phyloP scores from a whole-genome alignment of 2,797 vertebrate genomes.

The Balearica regulorum region DNA sequence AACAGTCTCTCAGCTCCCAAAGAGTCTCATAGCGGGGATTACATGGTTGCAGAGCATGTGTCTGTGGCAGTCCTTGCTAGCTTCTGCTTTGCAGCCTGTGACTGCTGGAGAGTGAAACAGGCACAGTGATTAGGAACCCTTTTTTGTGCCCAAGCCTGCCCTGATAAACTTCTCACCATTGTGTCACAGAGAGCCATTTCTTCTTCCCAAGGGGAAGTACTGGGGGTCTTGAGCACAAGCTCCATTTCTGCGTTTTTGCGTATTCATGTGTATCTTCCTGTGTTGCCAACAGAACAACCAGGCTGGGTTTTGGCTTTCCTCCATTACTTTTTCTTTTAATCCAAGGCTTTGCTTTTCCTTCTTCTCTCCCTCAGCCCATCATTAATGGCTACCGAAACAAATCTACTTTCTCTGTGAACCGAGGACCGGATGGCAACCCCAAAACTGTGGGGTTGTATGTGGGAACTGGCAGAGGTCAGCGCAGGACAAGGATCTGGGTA shows the following conservation, averaged over 20 bases:
- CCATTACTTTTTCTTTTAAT: not conserved
- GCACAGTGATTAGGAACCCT: not conserved
- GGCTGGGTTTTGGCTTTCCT: not conserved
- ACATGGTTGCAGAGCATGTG: not conserved
- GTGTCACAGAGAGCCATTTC: not conserved
- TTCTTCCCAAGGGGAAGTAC: not conserved
- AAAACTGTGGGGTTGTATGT: slow-evolving; percentile 86
- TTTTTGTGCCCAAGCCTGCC: not conserved
- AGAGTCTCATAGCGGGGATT: not conserved
- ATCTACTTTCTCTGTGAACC: slow-evolving; percentile 87
- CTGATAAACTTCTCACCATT: not conserved
- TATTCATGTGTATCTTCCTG: not conserved
- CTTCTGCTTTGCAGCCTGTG: not conserved
- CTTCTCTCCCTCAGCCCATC: slow-evolving; percentile 60
- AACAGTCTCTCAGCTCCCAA: not conserved
- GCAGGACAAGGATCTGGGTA: not conserved
- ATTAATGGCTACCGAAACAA: slow-evolving; percentile 85
- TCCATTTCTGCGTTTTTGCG: not conserved
- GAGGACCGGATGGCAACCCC: slow-evolving; percentile 81
- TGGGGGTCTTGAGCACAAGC: not conserved
- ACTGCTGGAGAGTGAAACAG: not conserved
- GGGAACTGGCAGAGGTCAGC: slow-evolving; percentile 74
- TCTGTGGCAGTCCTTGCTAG: not conserved
- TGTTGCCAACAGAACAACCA: not conserved
- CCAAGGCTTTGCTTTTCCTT: not conserved